Evolutionary conservation across 2,113 vertebrate species (phyloP).

Genomic region (Trochalopteron elliotii): DNA sequence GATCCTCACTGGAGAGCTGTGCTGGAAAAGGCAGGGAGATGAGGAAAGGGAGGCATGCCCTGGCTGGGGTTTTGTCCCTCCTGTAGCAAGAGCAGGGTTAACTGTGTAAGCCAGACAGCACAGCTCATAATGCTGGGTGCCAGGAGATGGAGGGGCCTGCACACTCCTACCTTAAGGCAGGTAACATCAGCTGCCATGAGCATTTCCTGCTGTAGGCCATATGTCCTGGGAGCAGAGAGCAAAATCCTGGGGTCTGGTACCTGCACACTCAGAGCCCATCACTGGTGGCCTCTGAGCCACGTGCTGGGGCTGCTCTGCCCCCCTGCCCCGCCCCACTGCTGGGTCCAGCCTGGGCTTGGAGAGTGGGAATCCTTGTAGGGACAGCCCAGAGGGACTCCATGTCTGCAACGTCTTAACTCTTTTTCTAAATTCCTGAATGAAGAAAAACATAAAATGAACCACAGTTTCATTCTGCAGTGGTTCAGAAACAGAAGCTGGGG

Average conservation of each 20-base stretch:
- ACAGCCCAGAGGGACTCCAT: accelerated
- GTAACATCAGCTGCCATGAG: background rate
- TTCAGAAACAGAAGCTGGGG: too few species aligned
- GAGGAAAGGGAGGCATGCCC: background rate
- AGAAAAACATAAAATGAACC: too few species aligned
- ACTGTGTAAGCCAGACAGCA: background rate
- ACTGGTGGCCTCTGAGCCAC: background rate
- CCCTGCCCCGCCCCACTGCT: accelerated
- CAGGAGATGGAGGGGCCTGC: background rate
- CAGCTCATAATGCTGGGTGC: background rate
- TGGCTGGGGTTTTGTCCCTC: background rate
- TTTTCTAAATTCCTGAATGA: background rate
- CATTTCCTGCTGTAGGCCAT: background rate
- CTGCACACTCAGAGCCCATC: accelerated
- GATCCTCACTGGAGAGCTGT: background rate
- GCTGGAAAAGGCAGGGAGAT: background rate
- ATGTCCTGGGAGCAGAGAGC: background rate
- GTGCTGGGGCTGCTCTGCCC: background rate
- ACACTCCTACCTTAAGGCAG: background rate
- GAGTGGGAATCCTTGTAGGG: background rate
- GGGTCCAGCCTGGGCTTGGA: accelerated
- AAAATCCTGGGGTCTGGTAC: background rate
- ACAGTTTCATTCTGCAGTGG: too few species aligned
- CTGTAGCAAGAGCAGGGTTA: background rate
- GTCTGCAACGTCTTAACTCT: background rate